phyloP scores from a whole-genome alignment of 1,140 invertebrate species.

The Chironomus tepperi region DNA sequence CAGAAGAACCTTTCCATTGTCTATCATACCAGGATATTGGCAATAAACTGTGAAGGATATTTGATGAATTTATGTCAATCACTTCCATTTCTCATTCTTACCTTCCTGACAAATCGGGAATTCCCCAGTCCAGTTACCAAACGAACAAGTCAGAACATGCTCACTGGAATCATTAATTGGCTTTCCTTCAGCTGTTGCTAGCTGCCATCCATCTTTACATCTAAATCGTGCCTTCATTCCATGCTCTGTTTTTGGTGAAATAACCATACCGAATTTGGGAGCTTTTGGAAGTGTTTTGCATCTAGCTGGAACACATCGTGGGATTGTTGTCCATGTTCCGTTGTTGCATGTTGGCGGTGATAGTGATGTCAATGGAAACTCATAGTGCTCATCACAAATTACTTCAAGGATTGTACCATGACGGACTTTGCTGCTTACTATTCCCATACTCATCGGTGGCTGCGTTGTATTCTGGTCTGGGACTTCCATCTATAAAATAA shows the following conservation, averaged over 20 bases:
- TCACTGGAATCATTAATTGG: conserved; percentile 42
- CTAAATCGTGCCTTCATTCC: conserved; percentile 85
- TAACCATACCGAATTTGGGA: conserved; percentile 87
- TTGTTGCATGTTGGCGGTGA: conserved; percentile 69
- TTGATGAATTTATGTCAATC: no score
- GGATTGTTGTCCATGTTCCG: conserved; percentile 91
- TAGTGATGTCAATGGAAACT: conserved; percentile 49
- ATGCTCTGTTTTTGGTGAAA: conserved; percentile 92
- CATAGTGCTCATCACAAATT: conserved; percentile 78
- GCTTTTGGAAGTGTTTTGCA: conserved; percentile 82
- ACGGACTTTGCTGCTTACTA: conserved; percentile 50
- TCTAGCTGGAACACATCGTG: conserved; percentile 77
- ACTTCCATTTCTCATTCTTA: no score
- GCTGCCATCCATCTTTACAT: conserved; percentile 82
- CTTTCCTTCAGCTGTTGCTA: conserved; percentile 55
- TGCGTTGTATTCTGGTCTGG: conserved; percentile 35
- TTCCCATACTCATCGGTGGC: conserved; percentile 46
- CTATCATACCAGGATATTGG: conserved; percentile 83
- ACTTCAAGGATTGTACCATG: conserved; percentile 81
- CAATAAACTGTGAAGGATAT: no score
- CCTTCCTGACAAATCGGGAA: conserved; percentile 77
- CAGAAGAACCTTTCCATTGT: conserved; percentile 83
- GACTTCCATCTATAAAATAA: background rate
- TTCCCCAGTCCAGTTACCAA: conserved; percentile 86
- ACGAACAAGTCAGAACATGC: conserved; percentile 71